phyloP scores from a whole-genome alignment of 2,797 vertebrate species.

The Lagorchestes hirsutus region DNA sequence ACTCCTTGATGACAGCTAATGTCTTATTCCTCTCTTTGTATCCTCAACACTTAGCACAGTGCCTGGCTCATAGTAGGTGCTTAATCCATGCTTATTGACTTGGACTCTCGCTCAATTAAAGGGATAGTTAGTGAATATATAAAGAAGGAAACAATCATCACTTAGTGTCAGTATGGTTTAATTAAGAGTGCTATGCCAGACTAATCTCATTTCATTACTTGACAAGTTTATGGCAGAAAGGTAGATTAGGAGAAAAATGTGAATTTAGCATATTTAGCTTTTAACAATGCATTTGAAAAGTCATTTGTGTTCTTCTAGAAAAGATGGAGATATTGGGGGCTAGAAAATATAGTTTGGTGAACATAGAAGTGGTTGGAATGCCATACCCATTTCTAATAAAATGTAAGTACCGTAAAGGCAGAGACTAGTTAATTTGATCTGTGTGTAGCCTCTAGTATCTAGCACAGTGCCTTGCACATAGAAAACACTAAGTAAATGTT shows the following conservation, averaged over 20 bases:
- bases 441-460: not conserved
- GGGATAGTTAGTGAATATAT: not conserved
- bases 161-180: not conserved
- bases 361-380: not conserved
- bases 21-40: not conserved
- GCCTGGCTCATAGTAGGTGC: not conserved
- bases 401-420: not conserved
- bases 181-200: not conserved
- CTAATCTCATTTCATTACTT: not conserved
- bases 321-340: not conserved
- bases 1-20: not conserved
- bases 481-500: not conserved
- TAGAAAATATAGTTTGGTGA: not conserved
- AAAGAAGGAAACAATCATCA: not conserved
- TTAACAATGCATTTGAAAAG: not conserved
- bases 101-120: not conserved
- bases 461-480: not conserved
- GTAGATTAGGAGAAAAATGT: not conserved
- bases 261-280: not conserved
- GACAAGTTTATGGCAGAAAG: not conserved
- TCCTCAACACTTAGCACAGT: not conserved
- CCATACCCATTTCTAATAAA: not conserved
- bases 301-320: not conserved
- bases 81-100: not conserved
- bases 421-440: not conserved